Percentiles rank a stretch among this genome's conserved stretches.
Conservation (phyloP, 2,797 vertebrate genomes). For the Kryptolebias ocellatus region DNA sequence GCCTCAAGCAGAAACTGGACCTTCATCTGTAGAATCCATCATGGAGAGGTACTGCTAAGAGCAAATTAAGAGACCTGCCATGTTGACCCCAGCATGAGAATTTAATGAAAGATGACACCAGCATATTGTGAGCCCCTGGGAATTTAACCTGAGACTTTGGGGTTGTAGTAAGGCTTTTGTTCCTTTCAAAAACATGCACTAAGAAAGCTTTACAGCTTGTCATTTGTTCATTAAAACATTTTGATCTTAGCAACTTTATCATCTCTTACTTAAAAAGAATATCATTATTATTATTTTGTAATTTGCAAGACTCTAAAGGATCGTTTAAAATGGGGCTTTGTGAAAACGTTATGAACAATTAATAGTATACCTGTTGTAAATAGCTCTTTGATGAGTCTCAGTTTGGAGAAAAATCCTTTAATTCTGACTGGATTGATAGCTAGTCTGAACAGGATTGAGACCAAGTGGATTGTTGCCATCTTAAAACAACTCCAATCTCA, state of each 20-base stretch:
- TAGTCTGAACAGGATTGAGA: no score
- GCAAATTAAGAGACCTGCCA: conserved; percentile 18
- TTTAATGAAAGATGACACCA: conserved; percentile 61
- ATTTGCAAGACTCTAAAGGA: conserved; percentile 13
- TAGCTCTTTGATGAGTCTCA: no score
- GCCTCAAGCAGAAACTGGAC: not conserved
- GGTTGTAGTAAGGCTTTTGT: conserved; percentile 33
- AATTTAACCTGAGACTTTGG: conserved; percentile 43
- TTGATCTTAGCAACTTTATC: no score
- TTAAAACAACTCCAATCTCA: no score
- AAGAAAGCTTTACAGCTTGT: not conserved
- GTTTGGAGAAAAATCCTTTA: no score
- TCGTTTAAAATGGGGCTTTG: no score
- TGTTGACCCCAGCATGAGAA: conserved; percentile 53
- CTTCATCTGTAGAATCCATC: not conserved
- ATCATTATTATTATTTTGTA: conserved; percentile 1
- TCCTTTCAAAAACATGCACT: not conserved
- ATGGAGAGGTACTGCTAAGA: conserved; percentile 1
- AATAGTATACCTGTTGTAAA: no score
- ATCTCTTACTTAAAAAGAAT: no score
- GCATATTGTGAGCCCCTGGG: conserved; percentile 25
- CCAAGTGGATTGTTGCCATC: no score
- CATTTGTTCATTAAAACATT: not conserved
- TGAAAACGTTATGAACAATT: no score
- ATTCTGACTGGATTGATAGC: no score